Evolutionary conservation across 2,888 invertebrate species (phyloP).

Genomic region (Acholoe squamosa): DNA sequence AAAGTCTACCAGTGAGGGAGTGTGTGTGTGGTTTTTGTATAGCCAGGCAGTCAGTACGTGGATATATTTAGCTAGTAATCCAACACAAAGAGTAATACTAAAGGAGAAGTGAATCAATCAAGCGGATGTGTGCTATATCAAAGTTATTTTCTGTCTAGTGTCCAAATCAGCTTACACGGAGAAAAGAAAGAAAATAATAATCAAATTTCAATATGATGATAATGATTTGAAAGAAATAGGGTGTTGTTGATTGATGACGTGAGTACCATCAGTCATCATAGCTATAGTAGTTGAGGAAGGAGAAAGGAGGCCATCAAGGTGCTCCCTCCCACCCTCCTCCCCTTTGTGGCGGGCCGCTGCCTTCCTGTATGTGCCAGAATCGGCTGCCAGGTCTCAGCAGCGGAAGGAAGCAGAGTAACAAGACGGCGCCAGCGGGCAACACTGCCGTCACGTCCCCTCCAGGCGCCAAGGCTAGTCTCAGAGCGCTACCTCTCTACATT

Average conservation of each 20-base stretch:
- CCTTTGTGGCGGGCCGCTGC: not conserved
- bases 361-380: constrained; percentile 10
- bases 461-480: too few species aligned
- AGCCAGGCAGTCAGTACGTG: not conserved
- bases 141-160: not conserved
- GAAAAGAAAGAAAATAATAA: too few species aligned
- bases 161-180: not conserved
- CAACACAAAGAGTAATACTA: not conserved
- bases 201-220: not conserved
- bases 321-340: not conserved
- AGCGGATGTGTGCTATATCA: not conserved
- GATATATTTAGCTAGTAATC: constrained; percentile 8
- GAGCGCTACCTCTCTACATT: not conserved
- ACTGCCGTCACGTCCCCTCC: not conserved
- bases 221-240: not conserved
- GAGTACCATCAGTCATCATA: not conserved
- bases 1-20: constrained; percentile 22
- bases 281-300: not conserved
- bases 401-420: constrained; percentile 21
- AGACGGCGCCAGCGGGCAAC: not conserved
- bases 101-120: not conserved
- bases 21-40: not conserved
- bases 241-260: not conserved
- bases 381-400: not conserved
- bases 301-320: not conserved